A percentile compares a stretch with the other conserved stretches of the same genome.
Conservation (phyloP, 2,113 vertebrate genomes). For the Leucoraja erinaceus region DNA sequence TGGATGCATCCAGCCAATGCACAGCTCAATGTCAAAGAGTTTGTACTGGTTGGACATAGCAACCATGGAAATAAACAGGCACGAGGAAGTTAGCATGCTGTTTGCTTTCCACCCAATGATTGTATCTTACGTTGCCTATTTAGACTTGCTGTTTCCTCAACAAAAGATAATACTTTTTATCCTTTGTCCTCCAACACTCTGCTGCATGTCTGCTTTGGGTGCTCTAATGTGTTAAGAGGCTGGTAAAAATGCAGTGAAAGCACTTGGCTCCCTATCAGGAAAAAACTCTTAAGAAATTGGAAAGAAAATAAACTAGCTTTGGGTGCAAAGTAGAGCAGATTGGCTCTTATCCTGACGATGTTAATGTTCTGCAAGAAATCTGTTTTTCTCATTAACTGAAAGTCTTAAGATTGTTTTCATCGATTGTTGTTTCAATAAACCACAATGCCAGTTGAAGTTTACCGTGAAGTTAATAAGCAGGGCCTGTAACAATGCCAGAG, state of each 20-base stretch:
- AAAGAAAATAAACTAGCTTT: not conserved
- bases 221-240: not conserved
- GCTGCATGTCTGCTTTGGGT: not conserved
- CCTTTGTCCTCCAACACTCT: not conserved
- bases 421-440: not conserved
- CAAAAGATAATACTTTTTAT: not conserved
- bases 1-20: too few relatives aligned
- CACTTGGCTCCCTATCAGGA: not conserved
- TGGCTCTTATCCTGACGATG: not conserved
- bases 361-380: not conserved
- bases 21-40: too few relatives aligned
- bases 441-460: not conserved
- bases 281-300: not conserved
- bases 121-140: too few relatives aligned
- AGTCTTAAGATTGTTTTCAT: not conserved
- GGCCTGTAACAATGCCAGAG: not conserved
- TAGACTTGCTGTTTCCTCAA: not conserved
- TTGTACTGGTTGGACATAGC: too few relatives aligned
- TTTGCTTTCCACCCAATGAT: too few relatives aligned
- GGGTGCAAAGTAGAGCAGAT: not conserved
- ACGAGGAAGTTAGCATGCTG: too few relatives aligned
- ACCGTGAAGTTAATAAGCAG: not conserved
- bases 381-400: constrained; percentile 16
- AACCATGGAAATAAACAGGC: too few relatives aligned
- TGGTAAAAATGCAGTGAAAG: not conserved